These are phyloP conservation scores for Crypturellus undulatus DNA, from an alignment of 2,113 vertebrate genomes.

Conservation along the genomic window DNA sequence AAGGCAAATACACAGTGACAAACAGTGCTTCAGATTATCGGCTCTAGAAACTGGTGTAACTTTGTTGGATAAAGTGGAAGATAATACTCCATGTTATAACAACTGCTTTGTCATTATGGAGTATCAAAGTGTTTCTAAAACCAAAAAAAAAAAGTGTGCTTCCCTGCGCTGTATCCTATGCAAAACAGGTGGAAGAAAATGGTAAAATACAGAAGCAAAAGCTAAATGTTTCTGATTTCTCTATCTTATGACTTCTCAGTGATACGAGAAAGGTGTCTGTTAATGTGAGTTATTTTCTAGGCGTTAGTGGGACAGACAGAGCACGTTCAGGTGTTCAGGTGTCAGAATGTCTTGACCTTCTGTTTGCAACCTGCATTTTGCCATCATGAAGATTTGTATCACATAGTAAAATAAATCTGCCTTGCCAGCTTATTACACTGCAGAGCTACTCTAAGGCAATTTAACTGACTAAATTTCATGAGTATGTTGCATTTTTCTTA, in stretches of 20 bases:
- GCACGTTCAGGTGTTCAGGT: fast-evolving
- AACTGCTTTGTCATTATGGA: background rate
- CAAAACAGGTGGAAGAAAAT: background rate
- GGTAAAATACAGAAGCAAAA: fast-evolving
- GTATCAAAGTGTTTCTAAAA: background rate
- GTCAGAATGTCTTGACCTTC: background rate
- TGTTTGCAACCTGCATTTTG: background rate
- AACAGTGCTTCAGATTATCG: background rate
- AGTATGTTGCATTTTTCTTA: background rate
- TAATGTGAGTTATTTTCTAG: background rate
- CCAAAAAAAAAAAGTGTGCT: background rate
- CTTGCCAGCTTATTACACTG: background rate
- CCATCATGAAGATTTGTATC: background rate
- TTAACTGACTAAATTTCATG: background rate
- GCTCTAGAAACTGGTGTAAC: background rate
- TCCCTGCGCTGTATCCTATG: background rate
- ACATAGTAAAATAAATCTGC: background rate
- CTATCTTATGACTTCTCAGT: fast-evolving
- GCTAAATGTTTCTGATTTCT: fast-evolving
- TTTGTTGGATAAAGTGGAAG: background rate
- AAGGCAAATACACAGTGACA: slow-evolving; percentile 16
- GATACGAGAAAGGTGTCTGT: background rate
- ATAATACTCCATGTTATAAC: background rate
- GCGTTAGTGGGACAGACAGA: background rate
- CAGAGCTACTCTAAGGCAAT: background rate